A percentile compares a stretch with the other conserved stretches of the same genome.
Conservation (phyloP, 2,797 vertebrate genomes). For the Anguilla megastoma region DNA sequence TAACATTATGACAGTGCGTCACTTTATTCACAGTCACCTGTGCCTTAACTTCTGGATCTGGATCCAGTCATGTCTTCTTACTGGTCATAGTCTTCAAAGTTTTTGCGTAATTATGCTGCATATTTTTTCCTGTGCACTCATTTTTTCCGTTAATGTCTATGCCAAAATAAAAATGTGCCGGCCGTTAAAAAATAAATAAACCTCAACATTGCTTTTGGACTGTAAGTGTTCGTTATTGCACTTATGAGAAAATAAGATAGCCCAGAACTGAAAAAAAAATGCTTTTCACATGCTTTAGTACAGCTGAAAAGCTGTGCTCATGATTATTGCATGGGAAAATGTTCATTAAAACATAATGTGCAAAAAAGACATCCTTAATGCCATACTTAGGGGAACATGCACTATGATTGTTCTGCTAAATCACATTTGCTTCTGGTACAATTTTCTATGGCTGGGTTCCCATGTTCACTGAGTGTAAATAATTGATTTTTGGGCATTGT, state of each 20-base stretch:
- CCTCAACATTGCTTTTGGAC: not conserved
- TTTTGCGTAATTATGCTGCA: not conserved
- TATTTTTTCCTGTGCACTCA: not conserved
- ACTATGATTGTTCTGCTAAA: not conserved
- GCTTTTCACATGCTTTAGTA: not conserved
- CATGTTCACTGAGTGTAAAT: not conserved
- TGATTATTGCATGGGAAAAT: not conserved
- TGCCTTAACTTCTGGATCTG: not conserved
- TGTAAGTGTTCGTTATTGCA: not conserved
- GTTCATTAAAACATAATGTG: not conserved
- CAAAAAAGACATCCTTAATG: not conserved
- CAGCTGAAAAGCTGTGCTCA: not conserved
- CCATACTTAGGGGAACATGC: not conserved
- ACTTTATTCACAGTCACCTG: not conserved
- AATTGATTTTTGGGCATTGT: not conserved
- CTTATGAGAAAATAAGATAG: not conserved
- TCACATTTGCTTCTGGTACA: not conserved
- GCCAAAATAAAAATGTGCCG: not conserved
- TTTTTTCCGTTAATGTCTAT: not conserved
- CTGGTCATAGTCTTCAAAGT: not conserved
- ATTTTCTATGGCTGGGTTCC: not conserved
- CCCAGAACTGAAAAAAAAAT: not conserved
- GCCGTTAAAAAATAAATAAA: not conserved
- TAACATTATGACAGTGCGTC: not conserved
- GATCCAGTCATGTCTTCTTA: not conserved